Evolutionary conservation across 1,140 invertebrate genomes (phyloP).

Genomic region (Diachasma alloeum): DNA sequence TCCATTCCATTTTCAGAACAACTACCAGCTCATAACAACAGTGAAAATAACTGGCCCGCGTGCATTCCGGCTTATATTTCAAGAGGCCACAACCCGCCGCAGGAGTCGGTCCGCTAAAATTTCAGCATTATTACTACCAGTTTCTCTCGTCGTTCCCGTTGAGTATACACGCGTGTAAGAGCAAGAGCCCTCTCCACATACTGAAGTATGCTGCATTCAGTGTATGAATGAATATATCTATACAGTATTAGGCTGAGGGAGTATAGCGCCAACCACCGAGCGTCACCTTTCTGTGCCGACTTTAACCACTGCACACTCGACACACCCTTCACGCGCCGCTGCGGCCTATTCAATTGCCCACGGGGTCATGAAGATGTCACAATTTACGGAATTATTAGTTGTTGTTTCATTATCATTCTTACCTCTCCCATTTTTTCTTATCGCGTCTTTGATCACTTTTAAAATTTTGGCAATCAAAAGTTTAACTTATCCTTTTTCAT

Average conservation of each 20-base stretch:
- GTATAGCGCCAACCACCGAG: not conserved
- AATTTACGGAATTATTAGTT: not conserved
- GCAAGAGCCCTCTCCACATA: not conserved
- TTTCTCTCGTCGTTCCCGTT: not conserved
- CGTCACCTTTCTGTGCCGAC: conserved; percentile 12
- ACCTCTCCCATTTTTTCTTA: too few relatives aligned
- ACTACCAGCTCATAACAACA: not conserved
- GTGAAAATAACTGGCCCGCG: conserved; percentile 15
- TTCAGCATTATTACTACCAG: conserved; percentile 26
- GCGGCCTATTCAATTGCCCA: conserved; percentile 17
- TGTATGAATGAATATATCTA: not conserved
- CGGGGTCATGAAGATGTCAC: conserved; percentile 14
- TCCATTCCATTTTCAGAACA: not conserved
- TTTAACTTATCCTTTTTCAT: too few relatives aligned
- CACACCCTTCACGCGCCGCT: conserved; percentile 26
- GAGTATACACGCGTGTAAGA: not conserved
- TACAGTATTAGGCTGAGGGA: not conserved
- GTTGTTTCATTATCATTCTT: not conserved
- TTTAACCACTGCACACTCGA: conserved; percentile 25
- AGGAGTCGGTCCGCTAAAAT: conserved; percentile 20
- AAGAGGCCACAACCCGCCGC: conserved; percentile 15
- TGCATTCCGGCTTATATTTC: conserved; percentile 22
- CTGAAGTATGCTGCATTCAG: not conserved
- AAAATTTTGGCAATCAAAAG: too few relatives aligned
- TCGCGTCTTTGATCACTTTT: too few relatives aligned